phyloP scores from a whole-genome alignment of 2,797 vertebrate genomes.

The Chelonia mydas region DNA sequence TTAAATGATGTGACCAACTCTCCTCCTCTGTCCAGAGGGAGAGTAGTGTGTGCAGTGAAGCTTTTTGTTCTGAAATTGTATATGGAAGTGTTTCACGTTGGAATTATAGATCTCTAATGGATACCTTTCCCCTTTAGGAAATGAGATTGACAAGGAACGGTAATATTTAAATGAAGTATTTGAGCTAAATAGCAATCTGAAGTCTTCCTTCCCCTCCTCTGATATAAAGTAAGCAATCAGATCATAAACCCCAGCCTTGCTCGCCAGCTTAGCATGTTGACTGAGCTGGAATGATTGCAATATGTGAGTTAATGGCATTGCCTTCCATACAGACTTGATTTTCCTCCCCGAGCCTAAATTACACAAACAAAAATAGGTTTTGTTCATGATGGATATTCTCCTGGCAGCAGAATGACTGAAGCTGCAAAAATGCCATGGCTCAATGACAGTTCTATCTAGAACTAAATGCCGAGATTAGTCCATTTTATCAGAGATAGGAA shows the following conservation, averaged over 20 bases:
- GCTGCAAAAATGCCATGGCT: not conserved
- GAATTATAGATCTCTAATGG: too few relatives aligned
- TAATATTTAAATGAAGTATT: not conserved
- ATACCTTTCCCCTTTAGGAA: not conserved
- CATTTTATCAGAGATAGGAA: not conserved
- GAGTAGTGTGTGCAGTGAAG: fast-evolving
- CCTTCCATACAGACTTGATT: not conserved
- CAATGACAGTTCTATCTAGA: slow-evolving; percentile 40
- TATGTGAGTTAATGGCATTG: fast-evolving
- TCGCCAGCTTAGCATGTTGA: fast-evolving
- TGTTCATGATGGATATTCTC: not conserved
- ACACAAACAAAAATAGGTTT: slow-evolving; percentile 48
- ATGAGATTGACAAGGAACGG: not conserved
- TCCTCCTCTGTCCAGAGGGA: fast-evolving
- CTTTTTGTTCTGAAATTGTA: not conserved
- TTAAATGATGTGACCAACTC: not conserved
- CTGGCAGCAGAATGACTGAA: slow-evolving; percentile 39
- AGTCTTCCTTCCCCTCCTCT: not conserved
- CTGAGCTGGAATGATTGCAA: fast-evolving
- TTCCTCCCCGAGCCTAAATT: not conserved
- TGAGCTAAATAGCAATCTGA: not conserved
- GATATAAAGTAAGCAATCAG: not conserved
- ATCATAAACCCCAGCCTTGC: not conserved
- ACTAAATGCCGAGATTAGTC: not conserved
- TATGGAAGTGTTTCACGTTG: not conserved